These are phyloP conservation scores for Ellobius talpinus DNA, from an alignment of 2,113 vertebrate genomes.

Conservation along the genomic window DNA sequence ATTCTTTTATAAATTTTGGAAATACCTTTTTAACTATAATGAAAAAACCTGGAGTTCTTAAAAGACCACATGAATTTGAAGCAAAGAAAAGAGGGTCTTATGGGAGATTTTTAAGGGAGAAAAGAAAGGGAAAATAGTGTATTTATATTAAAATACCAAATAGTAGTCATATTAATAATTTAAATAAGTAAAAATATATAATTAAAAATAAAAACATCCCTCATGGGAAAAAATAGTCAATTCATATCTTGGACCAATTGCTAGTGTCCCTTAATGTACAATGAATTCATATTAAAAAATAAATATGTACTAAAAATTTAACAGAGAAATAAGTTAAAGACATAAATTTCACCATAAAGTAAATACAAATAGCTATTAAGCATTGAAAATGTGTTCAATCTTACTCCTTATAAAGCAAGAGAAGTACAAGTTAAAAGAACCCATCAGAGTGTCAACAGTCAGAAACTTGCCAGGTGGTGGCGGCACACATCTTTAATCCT, in stretches of 20 bases:
- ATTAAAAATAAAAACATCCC: background rate
- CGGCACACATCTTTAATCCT: no score
- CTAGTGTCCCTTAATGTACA: background rate
- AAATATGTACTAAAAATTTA: background rate
- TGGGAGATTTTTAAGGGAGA: no score
- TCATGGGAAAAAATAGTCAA: background rate
- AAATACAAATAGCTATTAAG: background rate
- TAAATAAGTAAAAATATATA: background rate
- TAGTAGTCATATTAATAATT: background rate
- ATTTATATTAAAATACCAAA: no score
- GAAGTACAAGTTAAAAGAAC: background rate
- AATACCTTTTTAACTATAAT: background rate
- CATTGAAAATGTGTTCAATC: background rate
- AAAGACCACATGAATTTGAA: background rate
- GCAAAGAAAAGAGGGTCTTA: no score
- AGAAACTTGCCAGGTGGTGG: no score
- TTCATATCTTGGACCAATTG: background rate
- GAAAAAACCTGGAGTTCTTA: background rate
- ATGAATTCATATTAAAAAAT: no score
- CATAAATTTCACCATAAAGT: background rate
- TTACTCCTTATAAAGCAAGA: background rate
- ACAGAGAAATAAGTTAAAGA: background rate
- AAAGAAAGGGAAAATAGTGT: no score
- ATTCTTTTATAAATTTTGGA: background rate
- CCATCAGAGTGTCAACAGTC: background rate